phyloP scores from a whole-genome alignment of 1,140 invertebrate genomes.

The Pomacea maculata region DNA sequence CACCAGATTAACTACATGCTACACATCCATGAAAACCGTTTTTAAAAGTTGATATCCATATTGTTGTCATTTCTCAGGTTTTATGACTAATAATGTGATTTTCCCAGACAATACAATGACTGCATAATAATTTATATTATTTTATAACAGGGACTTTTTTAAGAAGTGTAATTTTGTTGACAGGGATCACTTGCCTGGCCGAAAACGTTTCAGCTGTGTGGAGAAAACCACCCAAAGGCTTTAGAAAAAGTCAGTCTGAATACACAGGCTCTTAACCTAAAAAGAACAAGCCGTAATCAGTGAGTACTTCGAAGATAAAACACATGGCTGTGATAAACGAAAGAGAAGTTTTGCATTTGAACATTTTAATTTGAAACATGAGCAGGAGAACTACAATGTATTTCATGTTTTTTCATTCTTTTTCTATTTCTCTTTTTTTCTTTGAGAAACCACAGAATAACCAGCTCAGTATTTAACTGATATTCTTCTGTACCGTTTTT shows the following conservation, averaged over 20 bases:
- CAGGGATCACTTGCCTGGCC: constrained; percentile 67
- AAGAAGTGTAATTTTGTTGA: background rate
- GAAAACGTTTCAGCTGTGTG: constrained; percentile 64
- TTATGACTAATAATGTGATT: too few relatives aligned
- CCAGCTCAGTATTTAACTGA: too few relatives aligned
- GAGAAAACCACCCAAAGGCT: constrained; percentile 68
- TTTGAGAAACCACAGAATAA: too few relatives aligned
- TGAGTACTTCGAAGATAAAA: constrained; percentile 14
- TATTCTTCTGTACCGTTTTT: too few relatives aligned
- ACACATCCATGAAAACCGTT: too few relatives aligned
- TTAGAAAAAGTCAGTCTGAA: constrained; percentile 65
- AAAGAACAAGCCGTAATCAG: constrained; percentile 23
- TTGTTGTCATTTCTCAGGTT: too few relatives aligned
- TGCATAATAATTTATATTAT: too few relatives aligned
- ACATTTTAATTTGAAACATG: background rate
- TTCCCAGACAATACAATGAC: too few relatives aligned
- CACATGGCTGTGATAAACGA: background rate
- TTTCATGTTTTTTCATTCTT: constrained; percentile 4
- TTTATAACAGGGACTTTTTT: too few relatives aligned
- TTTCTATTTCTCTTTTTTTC: background rate
- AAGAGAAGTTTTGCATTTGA: background rate
- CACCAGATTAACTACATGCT: too few relatives aligned
- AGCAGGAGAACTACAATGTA: background rate
- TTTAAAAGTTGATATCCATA: too few relatives aligned
- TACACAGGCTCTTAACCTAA: constrained; percentile 55